Base-by-base conservation (phyloP, 2,888 invertebrate genomes). In the Herminia tarsipennalis region DNA sequence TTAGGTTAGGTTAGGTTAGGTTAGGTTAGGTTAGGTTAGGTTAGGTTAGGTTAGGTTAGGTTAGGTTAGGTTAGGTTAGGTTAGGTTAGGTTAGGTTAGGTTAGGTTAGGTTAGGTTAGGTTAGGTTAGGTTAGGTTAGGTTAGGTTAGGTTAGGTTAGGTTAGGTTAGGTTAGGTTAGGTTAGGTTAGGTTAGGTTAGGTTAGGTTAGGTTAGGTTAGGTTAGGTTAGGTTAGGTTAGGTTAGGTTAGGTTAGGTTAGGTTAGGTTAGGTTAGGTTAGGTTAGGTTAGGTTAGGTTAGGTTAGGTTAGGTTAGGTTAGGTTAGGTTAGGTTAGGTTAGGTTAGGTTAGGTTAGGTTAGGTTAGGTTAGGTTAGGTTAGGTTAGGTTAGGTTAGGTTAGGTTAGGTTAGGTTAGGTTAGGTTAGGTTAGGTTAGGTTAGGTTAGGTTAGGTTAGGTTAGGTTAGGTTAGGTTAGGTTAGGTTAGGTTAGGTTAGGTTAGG, bases 41-140 rank as follows among this genome's bases (percentile, higher is more conserved):
- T 38, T 45, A 45, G 45, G 45, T 45, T 45, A 45, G 45, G 45
- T 45, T 45, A 45, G 45, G 45, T 45, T 45, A 37, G 44, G 43
- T 36, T 43, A 36, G 35, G 42, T 34, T 28, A 36, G 36, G 42
- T 44, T 44, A 33, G 44, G 44, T 44, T 37, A 44, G 44, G 44
- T 44, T 44, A 44, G 44, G 44, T 37, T 44, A 37, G 43, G 43
- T 37, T 37, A 44, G 43, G 43, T 36, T 36, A 36, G 34, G 35
- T 34, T 40, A 40, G 40, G 32, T 32, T 40, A 40, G 40, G 40
- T 32, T 32, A 35, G 42, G 42, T 44, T 44, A 44, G 43, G 43
- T 44, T 44, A 44, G 43, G 43, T 44, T 44, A 37, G 43, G 42
- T 39, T 39, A 39, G 39, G 39, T 39, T 28, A 28, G 39, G 28